These are phyloP conservation scores for Thalassoma bifasciatum DNA, from an alignment of 2,113 vertebrate species.

Conservation along the genomic window DNA sequence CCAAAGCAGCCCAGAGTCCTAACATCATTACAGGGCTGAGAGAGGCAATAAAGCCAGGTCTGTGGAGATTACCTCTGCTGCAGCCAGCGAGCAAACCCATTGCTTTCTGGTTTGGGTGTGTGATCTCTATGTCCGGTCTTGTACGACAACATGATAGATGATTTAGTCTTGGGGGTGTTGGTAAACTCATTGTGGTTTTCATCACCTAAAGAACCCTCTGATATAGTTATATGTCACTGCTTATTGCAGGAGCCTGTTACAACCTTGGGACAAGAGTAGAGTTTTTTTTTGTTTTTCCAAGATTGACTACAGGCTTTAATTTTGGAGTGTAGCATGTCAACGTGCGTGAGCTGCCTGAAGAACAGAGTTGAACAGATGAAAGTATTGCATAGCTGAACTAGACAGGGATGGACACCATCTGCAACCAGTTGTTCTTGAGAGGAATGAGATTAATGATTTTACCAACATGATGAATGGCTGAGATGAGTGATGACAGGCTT, in stretches of 20 bases:
- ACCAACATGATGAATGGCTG: conserved; percentile 82
- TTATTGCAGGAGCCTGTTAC: conserved; percentile 35
- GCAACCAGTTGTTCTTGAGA: conserved; percentile 72
- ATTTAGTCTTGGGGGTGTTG: conserved; percentile 57
- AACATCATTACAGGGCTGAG: conserved; percentile 81
- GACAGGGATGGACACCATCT: conserved; percentile 63
- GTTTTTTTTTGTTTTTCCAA: conserved; percentile 1
- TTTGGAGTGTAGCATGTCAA: conserved; percentile 49
- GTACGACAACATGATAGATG: conserved; percentile 74
- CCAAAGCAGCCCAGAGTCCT: conserved; percentile 75
- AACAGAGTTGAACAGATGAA: conserved; percentile 50
- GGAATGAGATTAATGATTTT: conserved; percentile 83
- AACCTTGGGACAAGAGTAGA: conserved; percentile 30
- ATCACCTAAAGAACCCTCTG: conserved; percentile 62
- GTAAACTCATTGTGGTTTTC: conserved; percentile 63
- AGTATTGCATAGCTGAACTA: conserved; percentile 41
- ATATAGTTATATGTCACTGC: conserved; percentile 54
- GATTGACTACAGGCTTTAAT: conserved; percentile 53
- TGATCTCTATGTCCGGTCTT: conserved; percentile 69
- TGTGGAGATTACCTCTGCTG: conserved; percentile 78
- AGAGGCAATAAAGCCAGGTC: conserved; percentile 81
- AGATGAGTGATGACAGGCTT: conserved; percentile 76
- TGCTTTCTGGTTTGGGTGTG: conserved; percentile 56
- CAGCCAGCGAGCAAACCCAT: conserved; percentile 69
- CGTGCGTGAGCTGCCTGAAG: conserved; percentile 25